phyloP scores from a whole-genome alignment of 1,140 invertebrate species.

The Micrasema minimum region DNA sequence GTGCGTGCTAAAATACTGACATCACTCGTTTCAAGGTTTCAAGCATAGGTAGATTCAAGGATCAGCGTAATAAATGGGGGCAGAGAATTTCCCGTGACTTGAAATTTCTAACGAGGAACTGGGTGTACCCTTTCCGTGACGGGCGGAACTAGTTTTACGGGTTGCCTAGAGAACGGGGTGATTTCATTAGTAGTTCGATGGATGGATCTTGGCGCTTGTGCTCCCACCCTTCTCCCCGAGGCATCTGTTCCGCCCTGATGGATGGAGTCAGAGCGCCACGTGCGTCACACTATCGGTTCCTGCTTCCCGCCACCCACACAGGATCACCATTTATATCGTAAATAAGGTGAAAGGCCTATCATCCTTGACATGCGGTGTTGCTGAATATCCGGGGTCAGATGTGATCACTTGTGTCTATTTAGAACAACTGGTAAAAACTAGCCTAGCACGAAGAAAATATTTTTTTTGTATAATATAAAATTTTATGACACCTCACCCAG shows the following conservation, averaged over 20 bases:
- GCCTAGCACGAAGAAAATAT: not conserved
- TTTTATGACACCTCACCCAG: too few relatives aligned
- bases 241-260: slow-evolving; percentile 20
- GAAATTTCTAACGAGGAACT: too few relatives aligned
- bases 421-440: not conserved
- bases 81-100: too few relatives aligned
- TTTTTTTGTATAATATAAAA: too few relatives aligned
- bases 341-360: slow-evolving; percentile 19
- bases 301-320: too few relatives aligned
- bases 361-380: not conserved
- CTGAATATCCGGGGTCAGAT: not conserved
- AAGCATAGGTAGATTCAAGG: not conserved
- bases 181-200: slow-evolving; percentile 31
- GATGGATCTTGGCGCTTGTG: slow-evolving; percentile 19
- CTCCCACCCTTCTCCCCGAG: slow-evolving; percentile 4
- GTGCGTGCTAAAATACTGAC: slow-evolving; percentile 15
- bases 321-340: not conserved
- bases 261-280: not conserved
- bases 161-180: not conserved
- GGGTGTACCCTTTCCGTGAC: too few relatives aligned
- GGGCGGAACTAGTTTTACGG: too few relatives aligned
- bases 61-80: too few relatives aligned
- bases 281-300: not conserved
- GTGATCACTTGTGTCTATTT: not conserved
- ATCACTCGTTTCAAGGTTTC: not conserved